phyloP scores from a whole-genome alignment of 2,797 vertebrate genomes.

The Premnoplex brunnescens region DNA sequence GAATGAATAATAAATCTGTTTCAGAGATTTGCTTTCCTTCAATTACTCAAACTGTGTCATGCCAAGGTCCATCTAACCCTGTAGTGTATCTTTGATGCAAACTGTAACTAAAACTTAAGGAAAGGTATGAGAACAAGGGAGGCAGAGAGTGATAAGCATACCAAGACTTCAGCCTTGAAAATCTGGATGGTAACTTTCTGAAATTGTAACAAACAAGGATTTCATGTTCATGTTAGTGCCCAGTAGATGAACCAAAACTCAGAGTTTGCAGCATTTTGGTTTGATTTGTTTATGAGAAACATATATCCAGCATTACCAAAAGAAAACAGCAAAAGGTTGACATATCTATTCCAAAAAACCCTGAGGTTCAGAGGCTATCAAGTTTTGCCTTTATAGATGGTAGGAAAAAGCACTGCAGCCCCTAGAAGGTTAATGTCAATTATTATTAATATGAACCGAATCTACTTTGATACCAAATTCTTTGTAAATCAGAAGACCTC shows the following conservation, averaged over 20 bases:
- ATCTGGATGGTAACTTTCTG: background rate
- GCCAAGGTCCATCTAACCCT: background rate
- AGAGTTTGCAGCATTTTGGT: background rate
- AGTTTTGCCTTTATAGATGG: background rate
- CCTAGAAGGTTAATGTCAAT: background rate
- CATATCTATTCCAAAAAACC: background rate
- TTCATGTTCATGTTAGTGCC: background rate
- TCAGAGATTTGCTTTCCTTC: background rate
- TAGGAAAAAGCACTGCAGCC: background rate
- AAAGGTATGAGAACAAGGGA: background rate
- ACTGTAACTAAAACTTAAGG: background rate
- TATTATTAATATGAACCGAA: background rate
- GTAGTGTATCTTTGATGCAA: background rate
- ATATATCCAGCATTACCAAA: background rate
- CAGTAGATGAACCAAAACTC: background rate
- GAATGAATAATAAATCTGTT: background rate
- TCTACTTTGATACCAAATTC: background rate
- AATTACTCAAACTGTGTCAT: background rate
- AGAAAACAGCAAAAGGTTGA: background rate
- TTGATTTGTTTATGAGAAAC: background rate
- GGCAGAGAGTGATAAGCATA: background rate
- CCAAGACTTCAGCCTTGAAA: background rate
- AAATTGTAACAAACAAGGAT: background rate
- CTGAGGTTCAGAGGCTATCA: background rate
- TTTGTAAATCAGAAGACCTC: background rate